phyloP scores from a whole-genome alignment of 2,113 vertebrate species.

The Crocuta crocuta region DNA sequence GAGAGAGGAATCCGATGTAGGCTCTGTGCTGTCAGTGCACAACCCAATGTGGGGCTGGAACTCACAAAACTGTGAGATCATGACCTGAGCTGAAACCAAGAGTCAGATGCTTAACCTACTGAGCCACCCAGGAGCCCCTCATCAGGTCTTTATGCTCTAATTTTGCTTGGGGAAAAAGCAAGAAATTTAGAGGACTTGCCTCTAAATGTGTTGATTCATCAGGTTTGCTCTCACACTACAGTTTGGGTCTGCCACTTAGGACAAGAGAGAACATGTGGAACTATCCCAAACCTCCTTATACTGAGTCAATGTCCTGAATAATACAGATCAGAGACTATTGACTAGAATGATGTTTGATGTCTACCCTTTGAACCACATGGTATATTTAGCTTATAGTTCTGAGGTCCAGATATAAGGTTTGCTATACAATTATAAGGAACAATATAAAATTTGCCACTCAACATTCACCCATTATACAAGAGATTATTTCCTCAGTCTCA shows the following conservation, averaged over 20 bases:
- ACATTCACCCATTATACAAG: neutral
- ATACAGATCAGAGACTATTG: neutral
- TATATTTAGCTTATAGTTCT: neutral
- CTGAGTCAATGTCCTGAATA: neutral
- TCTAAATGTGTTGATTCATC: neutral
- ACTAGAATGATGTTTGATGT: neutral
- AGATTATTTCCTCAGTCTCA: neutral
- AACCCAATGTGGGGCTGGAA: too few species aligned
- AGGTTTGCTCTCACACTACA: neutral
- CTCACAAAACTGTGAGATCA: too few species aligned
- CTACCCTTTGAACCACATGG: neutral
- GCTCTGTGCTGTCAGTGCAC: too few species aligned
- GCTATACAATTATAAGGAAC: neutral
- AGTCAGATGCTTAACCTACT: too few species aligned
- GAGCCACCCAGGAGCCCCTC: too few species aligned
- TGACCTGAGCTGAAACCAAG: too few species aligned
- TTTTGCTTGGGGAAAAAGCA: neutral
- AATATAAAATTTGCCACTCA: neutral
- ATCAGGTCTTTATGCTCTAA: neutral
- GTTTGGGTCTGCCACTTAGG: neutral
- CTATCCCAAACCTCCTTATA: neutral
- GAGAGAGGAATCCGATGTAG: too few species aligned
- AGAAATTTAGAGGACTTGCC: neutral
- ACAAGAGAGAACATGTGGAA: neutral
- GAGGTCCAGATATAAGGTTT: neutral